phyloP scores from a whole-genome alignment of 2,113 vertebrate species.

The Zapus hudsonius region DNA sequence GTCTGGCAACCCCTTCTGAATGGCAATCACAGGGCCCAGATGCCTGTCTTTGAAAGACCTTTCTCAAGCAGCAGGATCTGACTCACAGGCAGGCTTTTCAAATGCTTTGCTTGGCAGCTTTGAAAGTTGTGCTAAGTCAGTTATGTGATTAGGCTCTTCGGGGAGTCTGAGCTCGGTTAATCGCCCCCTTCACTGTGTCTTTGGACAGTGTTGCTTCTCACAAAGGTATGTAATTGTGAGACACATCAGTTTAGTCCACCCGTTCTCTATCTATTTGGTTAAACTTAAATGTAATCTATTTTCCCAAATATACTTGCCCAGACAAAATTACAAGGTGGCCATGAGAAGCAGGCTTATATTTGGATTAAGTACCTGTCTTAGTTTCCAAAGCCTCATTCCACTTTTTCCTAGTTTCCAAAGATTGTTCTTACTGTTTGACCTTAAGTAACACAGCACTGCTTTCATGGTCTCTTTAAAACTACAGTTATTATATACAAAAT shows the following conservation, averaged over 20 bases:
- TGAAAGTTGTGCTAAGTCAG: constrained; percentile 68
- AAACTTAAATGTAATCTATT: constrained; percentile 23
- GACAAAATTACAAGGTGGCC: background rate
- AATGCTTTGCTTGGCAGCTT: constrained; percentile 70
- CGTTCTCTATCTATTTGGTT: constrained; percentile 6
- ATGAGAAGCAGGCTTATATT: background rate
- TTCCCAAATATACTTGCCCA: constrained; percentile 24
- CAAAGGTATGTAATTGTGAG: constrained; percentile 59
- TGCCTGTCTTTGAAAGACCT: constrained; percentile 71
- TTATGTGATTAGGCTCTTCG: constrained; percentile 66
- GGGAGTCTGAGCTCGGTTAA: constrained; percentile 55
- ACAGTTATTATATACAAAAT: background rate
- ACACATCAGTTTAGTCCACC: constrained; percentile 3
- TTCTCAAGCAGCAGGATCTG: constrained; percentile 76
- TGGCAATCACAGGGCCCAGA: constrained; percentile 67
- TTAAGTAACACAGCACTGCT: background rate
- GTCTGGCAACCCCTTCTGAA: constrained; percentile 44
- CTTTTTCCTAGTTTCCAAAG: background rate
- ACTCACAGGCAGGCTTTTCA: constrained; percentile 73
- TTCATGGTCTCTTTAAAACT: background rate
- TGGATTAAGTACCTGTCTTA: background rate
- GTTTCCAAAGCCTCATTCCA: background rate
- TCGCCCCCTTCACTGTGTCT: constrained; percentile 26
- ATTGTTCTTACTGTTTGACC: background rate
- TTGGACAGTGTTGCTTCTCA: constrained; percentile 54